A percentile compares a stretch with the other conserved stretches of the same genome.
Evolutionary conservation across 1,140 invertebrate genomes (phyloP).

Genomic region (Drosophila takahashii): DNA sequence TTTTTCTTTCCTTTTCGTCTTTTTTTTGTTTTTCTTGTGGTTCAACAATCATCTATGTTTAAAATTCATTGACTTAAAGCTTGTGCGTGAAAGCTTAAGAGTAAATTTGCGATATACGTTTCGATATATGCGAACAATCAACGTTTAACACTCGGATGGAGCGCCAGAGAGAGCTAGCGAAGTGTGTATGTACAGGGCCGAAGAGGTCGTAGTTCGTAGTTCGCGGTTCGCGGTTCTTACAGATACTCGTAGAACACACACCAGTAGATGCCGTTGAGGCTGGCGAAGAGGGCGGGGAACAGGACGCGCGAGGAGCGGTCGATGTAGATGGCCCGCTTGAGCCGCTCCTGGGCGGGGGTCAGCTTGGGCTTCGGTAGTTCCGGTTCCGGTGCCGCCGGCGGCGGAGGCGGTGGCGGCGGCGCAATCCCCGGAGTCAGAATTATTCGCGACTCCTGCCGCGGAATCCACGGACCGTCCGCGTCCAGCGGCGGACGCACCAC

Average conservation of each 20-base stretch:
- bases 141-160: slow-evolving; percentile 54
- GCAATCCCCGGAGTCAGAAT: slow-evolving; percentile 74
- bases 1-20: neutral
- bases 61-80: slow-evolving; percentile 75
- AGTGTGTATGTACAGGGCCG: slow-evolving; percentile 58
- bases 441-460: slow-evolving; percentile 78
- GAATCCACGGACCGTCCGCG: slow-evolving; percentile 83
- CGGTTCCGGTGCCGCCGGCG: slow-evolving; percentile 86
- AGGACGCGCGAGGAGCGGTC: slow-evolving; percentile 94
- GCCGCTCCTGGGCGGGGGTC: slow-evolving; percentile 88
- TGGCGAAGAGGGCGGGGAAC: slow-evolving; percentile 93
- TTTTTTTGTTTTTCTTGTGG: neutral
- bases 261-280: slow-evolving; percentile 95
- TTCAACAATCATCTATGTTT: slow-evolving; percentile 56
- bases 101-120: slow-evolving; percentile 43
- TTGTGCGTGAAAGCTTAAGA: slow-evolving; percentile 59
- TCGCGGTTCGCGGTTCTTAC: slow-evolving; percentile 82
- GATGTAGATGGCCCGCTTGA: slow-evolving; percentile 92
- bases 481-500: slow-evolving; percentile 74
- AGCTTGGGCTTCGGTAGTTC: slow-evolving; percentile 85
- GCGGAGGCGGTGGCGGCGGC: slow-evolving; percentile 65
- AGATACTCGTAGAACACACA: slow-evolving; percentile 94
- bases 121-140: slow-evolving; percentile 68
- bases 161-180: slow-evolving; percentile 29
- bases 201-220: neutral